Conservation (phyloP, 2,113 vertebrate species). For the Dipodomys spectabilis region DNA sequence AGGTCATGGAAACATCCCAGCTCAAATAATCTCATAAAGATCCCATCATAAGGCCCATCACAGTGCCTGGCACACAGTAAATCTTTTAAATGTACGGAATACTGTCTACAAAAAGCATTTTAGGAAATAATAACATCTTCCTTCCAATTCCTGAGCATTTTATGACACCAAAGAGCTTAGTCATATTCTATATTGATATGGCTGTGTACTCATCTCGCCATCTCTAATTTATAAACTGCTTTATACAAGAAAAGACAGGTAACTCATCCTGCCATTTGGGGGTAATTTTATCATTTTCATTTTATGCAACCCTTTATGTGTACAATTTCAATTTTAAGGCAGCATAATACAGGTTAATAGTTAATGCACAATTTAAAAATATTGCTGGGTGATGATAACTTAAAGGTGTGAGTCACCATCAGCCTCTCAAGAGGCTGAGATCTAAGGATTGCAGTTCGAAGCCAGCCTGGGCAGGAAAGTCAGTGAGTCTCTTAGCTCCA, state of each 20-base stretch:
- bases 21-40: neutral
- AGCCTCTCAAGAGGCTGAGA: no score
- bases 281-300: constrained; percentile 39
- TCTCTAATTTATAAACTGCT: constrained; percentile 36
- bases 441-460: no score
- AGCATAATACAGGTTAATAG: neutral
- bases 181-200: constrained; percentile 33
- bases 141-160: constrained; percentile 38
- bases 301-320: constrained; percentile 14
- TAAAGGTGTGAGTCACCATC: no score
- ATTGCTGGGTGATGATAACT: no score
- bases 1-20: constrained; percentile 4
- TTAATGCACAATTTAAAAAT: neutral
- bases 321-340: constrained; percentile 35
- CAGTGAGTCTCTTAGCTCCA: no score
- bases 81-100: neutral
- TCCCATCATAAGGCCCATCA: neutral
- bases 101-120: constrained; percentile 3
- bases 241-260: constrained; percentile 8
- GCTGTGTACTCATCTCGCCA: neutral
- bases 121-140: constrained; percentile 53
- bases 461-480: no score
- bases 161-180: constrained; percentile 41
- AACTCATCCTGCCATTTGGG: neutral
- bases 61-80: neutral